Base-by-base conservation (phyloP, 2,888 invertebrate species). In the Caenorhabditis sp. region DNA sequence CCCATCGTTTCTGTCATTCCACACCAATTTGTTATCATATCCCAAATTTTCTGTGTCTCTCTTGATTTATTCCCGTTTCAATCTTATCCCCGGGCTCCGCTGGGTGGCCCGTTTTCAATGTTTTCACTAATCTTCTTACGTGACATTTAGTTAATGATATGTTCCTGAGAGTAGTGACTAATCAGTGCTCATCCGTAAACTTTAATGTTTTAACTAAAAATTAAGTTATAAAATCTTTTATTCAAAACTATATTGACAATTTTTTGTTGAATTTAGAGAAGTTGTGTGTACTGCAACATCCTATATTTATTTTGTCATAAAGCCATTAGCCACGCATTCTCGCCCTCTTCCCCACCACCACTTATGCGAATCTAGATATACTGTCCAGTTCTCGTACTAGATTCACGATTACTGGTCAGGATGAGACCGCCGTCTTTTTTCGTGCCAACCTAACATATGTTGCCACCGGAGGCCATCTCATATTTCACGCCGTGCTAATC, bases 401-500 rank as follows among this genome's bases (percentile, higher is more conserved):
- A 40, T 6, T 6, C 32, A 32, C 6, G 13, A 40, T 58, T 72
- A 72, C 62, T 62, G 62, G 71, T 56, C 64, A 64, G 35, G 44
- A 22, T 15, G 44, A 18, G n/a, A 13, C 44, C 4, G 50, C 58
- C 61, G 37, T 64, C 64, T 68, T 68, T 40, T 47, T 40, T 24
- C 35, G 32, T 35, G 53, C 60, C 53, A 24, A 44, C 64, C 78
- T 71, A 67, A 79, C 70, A 79, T 71, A 58, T 71, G 71, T 78
- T 71, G 71, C 61, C 71, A 65, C 60, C 61, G 64, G 50, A 65
- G 50, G 67, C 53, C 53, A 76, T 76, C 65, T 79, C 79, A 79
- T 71, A 79, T 79, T 79, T 79, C 70, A 71, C 71, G 58, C 70
- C 50, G 71, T 68, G 76, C 76, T 78, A 78, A 78, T 78, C 78